A percentile compares a stretch with the other conserved stretches of the same genome.
Evolutionary conservation across 2,797 vertebrate genomes (phyloP).

Genomic region (Chlorospingus flavigularis): DNA sequence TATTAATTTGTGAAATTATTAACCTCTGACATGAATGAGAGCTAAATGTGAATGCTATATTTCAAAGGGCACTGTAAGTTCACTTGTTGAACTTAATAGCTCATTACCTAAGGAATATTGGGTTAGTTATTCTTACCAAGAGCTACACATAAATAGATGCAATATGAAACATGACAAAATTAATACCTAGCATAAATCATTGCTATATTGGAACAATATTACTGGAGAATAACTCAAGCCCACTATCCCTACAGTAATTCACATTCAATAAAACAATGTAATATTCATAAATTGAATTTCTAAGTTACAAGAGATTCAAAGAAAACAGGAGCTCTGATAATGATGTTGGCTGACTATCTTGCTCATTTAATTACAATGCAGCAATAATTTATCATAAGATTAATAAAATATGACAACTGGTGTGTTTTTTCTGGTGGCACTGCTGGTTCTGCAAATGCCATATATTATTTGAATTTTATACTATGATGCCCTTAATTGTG

Average conservation of each 20-base stretch:
- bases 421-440: not conserved
- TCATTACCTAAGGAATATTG: conserved; percentile 16
- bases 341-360: not conserved
- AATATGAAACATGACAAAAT: conserved; percentile 17
- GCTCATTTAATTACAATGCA: conserved; percentile 19
- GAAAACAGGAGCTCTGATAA: conserved; percentile 13
- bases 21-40: not conserved
- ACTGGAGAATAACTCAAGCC: not conserved
- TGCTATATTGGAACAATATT: not conserved
- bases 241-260: not conserved
- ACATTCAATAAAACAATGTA: not conserved
- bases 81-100: conserved; percentile 22
- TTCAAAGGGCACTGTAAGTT: conserved; percentile 20
- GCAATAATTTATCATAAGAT: not conserved
- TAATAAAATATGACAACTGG: conserved; percentile 40
- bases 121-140: not conserved
- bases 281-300: not conserved
- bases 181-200: conserved; percentile 1
- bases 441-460: conserved; percentile 18
- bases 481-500: not conserved
- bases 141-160: not conserved
- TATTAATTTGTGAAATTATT: conserved; percentile 18
- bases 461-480: conserved; percentile 4
- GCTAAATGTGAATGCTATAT: not conserved
- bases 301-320: not conserved